Conservation (phyloP, 2,888 invertebrate species). For the Yponomeuta plumbellus region DNA sequence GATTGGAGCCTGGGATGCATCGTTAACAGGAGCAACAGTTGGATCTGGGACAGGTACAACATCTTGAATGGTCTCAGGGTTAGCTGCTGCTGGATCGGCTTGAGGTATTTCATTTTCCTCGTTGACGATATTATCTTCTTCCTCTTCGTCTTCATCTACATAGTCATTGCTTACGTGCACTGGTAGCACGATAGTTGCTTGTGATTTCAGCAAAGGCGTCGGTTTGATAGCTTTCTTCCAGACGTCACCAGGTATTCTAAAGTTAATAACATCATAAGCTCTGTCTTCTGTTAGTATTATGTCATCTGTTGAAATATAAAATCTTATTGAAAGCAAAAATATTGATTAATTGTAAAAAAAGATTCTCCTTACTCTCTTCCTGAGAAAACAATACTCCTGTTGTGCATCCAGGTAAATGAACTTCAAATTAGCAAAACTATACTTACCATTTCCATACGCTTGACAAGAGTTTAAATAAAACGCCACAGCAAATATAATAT, state of each 20-base stretch:
- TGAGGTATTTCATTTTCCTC: conserved; percentile 32
- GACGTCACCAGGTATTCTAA: conserved; percentile 49
- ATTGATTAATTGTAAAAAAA: no score
- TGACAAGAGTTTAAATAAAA: not conserved
- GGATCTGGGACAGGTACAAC: not conserved
- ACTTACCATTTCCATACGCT: not conserved
- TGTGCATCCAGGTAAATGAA: not conserved
- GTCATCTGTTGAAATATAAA: conserved; percentile 30
- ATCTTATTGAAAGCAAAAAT: no score
- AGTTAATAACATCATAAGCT: conserved; percentile 49
- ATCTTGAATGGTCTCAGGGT: conserved; percentile 16
- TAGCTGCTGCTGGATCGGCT: conserved; percentile 25
- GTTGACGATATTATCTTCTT: conserved; percentile 29
- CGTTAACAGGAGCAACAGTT: conserved; percentile 24
- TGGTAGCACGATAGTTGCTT: conserved; percentile 57
- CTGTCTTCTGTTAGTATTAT: conserved; percentile 37
- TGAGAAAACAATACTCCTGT: no score
- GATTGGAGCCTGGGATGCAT: conserved; percentile 35
- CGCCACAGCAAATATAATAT: not conserved
- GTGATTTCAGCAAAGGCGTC: conserved; percentile 59
- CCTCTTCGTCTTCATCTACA: conserved; percentile 36
- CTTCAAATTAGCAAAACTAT: not conserved
- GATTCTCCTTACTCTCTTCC: no score
- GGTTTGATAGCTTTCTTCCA: conserved; percentile 58
- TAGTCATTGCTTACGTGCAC: conserved; percentile 55